Evolutionary conservation across 2,888 invertebrate species (phyloP).

Genomic region (Shargacucullia verbasci): DNA sequence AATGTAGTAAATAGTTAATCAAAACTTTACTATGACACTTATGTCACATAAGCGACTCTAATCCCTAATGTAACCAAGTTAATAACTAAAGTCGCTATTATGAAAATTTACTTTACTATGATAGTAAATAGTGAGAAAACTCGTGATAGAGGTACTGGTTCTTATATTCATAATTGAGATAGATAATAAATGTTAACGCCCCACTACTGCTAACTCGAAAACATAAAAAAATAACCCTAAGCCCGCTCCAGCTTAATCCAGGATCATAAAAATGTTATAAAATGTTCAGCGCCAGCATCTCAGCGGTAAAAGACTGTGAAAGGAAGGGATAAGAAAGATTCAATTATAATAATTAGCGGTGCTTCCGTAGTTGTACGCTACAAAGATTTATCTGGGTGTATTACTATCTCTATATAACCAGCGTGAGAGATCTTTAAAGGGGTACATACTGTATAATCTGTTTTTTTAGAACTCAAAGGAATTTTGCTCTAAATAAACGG

Average conservation of each 20-base stretch:
- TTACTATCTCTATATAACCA: neutral
- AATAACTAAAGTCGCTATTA: too few species aligned
- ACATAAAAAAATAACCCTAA: slow-evolving; percentile 33
- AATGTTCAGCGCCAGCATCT: slow-evolving; percentile 41
- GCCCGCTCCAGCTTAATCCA: slow-evolving; percentile 39
- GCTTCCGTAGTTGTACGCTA: slow-evolving; percentile 19
- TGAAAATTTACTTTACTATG: too few species aligned
- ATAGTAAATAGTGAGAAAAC: too few species aligned
- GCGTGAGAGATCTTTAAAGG: too few species aligned
- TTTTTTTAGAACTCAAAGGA: too few species aligned
- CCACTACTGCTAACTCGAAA: slow-evolving; percentile 18
- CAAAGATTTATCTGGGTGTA: neutral
- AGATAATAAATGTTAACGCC: slow-evolving; percentile 7
- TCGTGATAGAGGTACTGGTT: neutral
- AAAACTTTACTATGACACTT: too few species aligned
- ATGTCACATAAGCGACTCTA: too few species aligned
- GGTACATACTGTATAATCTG: too few species aligned
- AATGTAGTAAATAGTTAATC: too few species aligned
- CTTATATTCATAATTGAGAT: neutral
- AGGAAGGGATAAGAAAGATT: slow-evolving; percentile 39
- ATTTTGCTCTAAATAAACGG: too few species aligned
- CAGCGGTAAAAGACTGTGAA: slow-evolving; percentile 24
- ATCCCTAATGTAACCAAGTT: too few species aligned
- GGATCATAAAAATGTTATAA: slow-evolving; percentile 45
- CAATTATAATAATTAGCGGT: slow-evolving; percentile 51